Conservation (phyloP, 2,888 invertebrate genomes). For the Apoda limacodes region DNA sequence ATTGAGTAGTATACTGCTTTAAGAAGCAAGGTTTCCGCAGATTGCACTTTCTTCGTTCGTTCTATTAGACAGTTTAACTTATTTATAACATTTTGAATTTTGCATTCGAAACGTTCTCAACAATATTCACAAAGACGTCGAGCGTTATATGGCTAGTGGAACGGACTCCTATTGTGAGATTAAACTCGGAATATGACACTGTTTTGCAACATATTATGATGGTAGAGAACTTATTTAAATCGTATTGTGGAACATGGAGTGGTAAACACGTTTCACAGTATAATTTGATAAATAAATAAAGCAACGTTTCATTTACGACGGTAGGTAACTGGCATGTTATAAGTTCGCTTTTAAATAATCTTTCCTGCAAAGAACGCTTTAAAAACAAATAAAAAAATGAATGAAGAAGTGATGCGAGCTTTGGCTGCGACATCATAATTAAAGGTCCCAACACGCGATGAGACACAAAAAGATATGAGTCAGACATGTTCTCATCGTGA, state of each 20-base stretch:
- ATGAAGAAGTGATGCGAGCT: conserved; percentile 29
- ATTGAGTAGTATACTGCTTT: conserved; percentile 52
- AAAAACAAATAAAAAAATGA: conserved; percentile 41
- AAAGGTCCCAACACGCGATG: conserved; percentile 39
- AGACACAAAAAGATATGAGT: conserved; percentile 42
- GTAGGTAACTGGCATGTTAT: too few relatives aligned
- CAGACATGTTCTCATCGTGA: conserved; percentile 38
- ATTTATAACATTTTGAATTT: conserved; percentile 47
- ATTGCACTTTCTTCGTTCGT: conserved; percentile 39
- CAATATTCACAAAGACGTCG: conserved; percentile 4
- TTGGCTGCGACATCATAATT: conserved; percentile 58
- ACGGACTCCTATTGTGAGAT: conserved; percentile 33
- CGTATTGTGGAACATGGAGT: too few relatives aligned
- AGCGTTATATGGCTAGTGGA: conserved; percentile 15
- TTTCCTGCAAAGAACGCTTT: conserved; percentile 48
- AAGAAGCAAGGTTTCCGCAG: conserved; percentile 35
- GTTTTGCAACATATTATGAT: conserved; percentile 26
- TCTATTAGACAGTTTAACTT: conserved; percentile 53
- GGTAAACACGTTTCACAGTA: too few relatives aligned
- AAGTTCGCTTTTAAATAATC: too few relatives aligned
- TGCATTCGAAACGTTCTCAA: conserved; percentile 27
- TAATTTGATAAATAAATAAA: too few relatives aligned
- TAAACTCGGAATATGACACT: conserved; percentile 40
- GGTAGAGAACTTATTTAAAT: too few relatives aligned
- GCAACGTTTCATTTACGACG: too few relatives aligned